Percentiles rank a stretch among this genome's conserved stretches.
These are phyloP conservation scores for Rhinichthys klamathensis DNA, from an alignment of 2,113 vertebrate genomes.

Conservation along the genomic window DNA sequence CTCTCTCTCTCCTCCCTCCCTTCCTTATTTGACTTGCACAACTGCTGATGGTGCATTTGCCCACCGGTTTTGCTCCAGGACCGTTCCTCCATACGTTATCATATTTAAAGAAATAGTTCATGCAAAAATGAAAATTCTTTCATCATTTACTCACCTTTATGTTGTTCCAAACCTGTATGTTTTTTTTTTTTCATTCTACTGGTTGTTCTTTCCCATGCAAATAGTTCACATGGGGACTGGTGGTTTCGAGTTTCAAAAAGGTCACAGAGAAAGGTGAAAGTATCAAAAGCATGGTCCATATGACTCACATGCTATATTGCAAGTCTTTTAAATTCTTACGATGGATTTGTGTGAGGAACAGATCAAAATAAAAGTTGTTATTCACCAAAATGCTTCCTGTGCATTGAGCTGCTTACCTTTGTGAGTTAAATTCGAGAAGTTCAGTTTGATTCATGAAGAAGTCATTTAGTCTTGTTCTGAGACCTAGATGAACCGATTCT, in stretches of 20 bases:
- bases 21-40: conserved; percentile 52
- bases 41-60: conserved; percentile 72
- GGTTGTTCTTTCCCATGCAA: neutral
- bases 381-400: neutral
- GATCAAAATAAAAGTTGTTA: neutral
- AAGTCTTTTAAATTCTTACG: neutral
- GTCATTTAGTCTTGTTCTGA: neutral
- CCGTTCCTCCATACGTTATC: conserved; percentile 30
- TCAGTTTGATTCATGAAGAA: neutral
- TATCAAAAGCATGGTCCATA: conserved; percentile 17
- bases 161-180: neutral
- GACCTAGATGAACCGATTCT: neutral
- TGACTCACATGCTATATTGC: conserved; percentile 3
- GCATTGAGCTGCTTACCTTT: neutral
- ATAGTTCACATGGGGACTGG: conserved; percentile 5
- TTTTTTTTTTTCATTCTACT: neutral
- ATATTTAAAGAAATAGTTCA: conserved; percentile 51
- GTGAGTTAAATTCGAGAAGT: neutral
- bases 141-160: neutral
- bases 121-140: neutral
- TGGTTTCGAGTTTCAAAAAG: conserved; percentile 17
- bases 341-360: neutral
- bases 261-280: conserved; percentile 4
- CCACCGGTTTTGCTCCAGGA: conserved; percentile 64
- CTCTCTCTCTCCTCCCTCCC: neutral